phyloP scores from a whole-genome alignment of 1,140 invertebrate genomes.

The Drosophila pseudoobscura region DNA sequence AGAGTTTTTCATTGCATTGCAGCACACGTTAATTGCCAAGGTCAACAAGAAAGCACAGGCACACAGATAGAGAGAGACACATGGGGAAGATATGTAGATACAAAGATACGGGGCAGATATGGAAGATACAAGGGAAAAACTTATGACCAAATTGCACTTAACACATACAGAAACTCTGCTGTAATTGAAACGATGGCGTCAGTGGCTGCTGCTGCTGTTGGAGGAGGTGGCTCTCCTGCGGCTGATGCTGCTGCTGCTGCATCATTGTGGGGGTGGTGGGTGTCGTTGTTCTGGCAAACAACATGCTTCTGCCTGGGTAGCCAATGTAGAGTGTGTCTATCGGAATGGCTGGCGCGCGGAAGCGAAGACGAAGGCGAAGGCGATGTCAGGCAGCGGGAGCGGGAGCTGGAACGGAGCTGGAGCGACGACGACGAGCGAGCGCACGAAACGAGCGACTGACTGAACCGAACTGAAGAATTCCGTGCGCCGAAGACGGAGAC shows the following conservation, averaged over 20 bases:
- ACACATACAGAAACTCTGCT: constrained; percentile 66
- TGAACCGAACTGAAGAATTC: constrained; percentile 67
- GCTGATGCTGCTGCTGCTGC: constrained; percentile 44
- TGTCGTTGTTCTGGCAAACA: constrained; percentile 67
- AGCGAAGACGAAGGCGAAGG: not conserved
- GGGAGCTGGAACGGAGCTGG: constrained; percentile 3
- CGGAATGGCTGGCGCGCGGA: constrained; percentile 52
- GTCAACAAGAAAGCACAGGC: constrained; percentile 36
- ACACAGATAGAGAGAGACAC: not conserved
- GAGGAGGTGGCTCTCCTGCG: constrained; percentile 22
- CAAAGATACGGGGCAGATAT: constrained; percentile 10
- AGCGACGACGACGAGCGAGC: constrained; percentile 54
- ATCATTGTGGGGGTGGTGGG: constrained; percentile 25
- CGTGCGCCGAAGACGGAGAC: constrained; percentile 32
- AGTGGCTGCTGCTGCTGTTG: constrained; percentile 32
- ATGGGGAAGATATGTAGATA: constrained; percentile 2
- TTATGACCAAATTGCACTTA: constrained; percentile 41
- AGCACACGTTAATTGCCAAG: constrained; percentile 59
- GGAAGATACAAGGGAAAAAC: constrained; percentile 13
- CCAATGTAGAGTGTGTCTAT: constrained; percentile 47
- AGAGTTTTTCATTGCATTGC: constrained; percentile 12
- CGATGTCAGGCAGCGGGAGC: not conserved
- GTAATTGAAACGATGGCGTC: constrained; percentile 39
- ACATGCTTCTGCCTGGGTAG: constrained; percentile 62
- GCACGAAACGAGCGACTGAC: constrained; percentile 63